Evolutionary conservation across 1,140 invertebrate genomes (phyloP), one percentile per base, ranked within the genome.

Genomic region (Semibalanus balanoides): DNA sequence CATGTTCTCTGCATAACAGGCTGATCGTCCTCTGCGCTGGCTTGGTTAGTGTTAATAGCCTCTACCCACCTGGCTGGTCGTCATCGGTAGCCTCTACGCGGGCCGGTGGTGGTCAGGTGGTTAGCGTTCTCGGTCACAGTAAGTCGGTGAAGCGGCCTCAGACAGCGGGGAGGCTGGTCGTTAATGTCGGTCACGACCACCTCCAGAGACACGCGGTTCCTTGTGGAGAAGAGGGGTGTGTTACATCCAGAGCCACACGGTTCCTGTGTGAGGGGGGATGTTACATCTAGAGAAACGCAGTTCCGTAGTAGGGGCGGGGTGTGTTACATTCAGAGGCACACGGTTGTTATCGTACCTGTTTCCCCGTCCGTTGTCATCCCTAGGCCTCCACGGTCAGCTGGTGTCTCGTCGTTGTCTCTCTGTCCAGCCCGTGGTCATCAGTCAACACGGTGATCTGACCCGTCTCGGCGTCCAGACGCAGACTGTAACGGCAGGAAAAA

Each of bases 331-430:
- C n/a, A n/a, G n/a, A n/a, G n/a, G n/a, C n/a, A n/a, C n/a, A n/a
- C n/a, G n/a, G n/a, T 96, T 95, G 76, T 31, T 17, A 27, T 9
- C 76, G 77, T 77, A 85, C 85, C 91, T 86, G 83, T 95, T 94
- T 74, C 95, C 95, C 79, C 88, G 87, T 3, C 94, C 93, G 73
- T 91, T 84, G 83, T 93, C 91, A 83, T 98, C 95, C 79, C 93
- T 86, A 0, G n/a, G 95, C 95, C 83, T 97, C 95, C 0, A 96
- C 91, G 0, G 93, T 97, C 7, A 98, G 85, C 84, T 92, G 96
- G 85, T 96, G 94, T 14, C 90, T 88, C 0, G 92, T 89, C 19
- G 93, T 87, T 31, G 92, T 87, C 84, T 98, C 95, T 35, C 95
- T 86, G 83, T 98, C 95, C 81, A 97, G 94, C 22, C 87, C 88